Percentiles rank a stretch among this genome's conserved stretches.
phyloP scores from a whole-genome alignment of 1,140 invertebrate species.

The Ephestia elutella region DNA sequence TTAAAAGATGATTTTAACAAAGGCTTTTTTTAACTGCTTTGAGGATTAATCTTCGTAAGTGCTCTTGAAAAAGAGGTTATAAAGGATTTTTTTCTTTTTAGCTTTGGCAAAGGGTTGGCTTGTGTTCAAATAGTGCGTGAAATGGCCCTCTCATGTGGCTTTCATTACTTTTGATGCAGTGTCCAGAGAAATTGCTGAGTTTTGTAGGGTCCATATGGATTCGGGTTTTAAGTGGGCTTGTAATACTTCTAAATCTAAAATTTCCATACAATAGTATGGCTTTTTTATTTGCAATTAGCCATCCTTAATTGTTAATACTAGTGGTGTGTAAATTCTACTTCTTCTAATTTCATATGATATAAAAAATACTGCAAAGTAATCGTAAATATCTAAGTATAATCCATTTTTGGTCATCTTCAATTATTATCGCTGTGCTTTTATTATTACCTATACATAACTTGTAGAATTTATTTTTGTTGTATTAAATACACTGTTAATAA shows the following conservation, averaged over 20 bases:
- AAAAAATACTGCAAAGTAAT: too few relatives aligned
- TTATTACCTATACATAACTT: too few relatives aligned
- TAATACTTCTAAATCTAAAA: background rate
- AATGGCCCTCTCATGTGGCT: background rate
- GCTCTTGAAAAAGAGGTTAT: background rate
- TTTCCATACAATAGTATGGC: too few relatives aligned
- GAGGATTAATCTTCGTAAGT: background rate
- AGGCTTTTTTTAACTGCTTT: background rate
- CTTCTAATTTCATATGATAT: too few relatives aligned
- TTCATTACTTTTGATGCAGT: background rate
- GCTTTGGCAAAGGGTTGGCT: background rate
- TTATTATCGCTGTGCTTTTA: too few relatives aligned
- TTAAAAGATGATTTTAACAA: background rate
- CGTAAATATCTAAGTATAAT: too few relatives aligned
- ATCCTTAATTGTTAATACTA: too few relatives aligned
- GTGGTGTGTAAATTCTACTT: too few relatives aligned
- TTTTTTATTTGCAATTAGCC: too few relatives aligned
- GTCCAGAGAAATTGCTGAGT: background rate
- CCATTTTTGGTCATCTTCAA: too few relatives aligned
- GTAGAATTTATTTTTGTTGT: too few relatives aligned
- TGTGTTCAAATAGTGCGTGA: conserved; percentile 2
- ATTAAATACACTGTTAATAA: too few relatives aligned
- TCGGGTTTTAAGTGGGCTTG: background rate
- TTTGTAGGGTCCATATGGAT: background rate
- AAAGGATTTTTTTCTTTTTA: background rate